Percentiles rank a stretch among this genome's conserved stretches.
Conservation (phyloP, 2,113 vertebrate genomes). For the Phaethornis superciliosus region DNA sequence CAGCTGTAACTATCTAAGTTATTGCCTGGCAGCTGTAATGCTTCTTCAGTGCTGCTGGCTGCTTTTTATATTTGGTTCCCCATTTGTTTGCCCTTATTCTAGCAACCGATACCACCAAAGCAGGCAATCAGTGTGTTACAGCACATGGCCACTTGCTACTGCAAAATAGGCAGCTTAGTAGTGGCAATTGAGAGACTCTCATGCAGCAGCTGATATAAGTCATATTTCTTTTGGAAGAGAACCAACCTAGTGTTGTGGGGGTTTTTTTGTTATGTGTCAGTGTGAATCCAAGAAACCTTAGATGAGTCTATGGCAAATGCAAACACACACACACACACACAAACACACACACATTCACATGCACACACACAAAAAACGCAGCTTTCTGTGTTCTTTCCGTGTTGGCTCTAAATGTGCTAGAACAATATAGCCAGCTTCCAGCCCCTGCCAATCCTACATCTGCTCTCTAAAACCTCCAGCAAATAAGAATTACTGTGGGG, state of each 20-base stretch:
- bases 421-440: constrained; percentile 80
- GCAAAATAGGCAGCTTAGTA: constrained; percentile 69
- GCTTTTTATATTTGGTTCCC: constrained; percentile 74
- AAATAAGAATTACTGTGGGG: constrained; percentile 85
- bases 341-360: not conserved
- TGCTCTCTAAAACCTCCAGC: constrained; percentile 88
- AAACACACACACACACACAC: constrained; percentile 21
- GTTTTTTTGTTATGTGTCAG: constrained; percentile 67
- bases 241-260: constrained; percentile 30
- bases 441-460: constrained; percentile 84
- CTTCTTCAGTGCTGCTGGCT: constrained; percentile 81
- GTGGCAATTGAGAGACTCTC: constrained; percentile 62
- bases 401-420: constrained; percentile 78
- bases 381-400: constrained; percentile 76
- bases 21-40: constrained; percentile 84
- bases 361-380: constrained; percentile 50
- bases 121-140: constrained; percentile 64
- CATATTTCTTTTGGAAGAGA: constrained; percentile 77
- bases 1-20: constrained; percentile 87
- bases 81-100: constrained; percentile 81
- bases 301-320: constrained; percentile 40
- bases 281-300: constrained; percentile 76
- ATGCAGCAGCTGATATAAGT: constrained; percentile 76
- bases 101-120: constrained; percentile 75
- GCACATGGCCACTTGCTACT: constrained; percentile 72